Conservation (phyloP, 2,113 vertebrate genomes). For the Tonatia bakeri region DNA sequence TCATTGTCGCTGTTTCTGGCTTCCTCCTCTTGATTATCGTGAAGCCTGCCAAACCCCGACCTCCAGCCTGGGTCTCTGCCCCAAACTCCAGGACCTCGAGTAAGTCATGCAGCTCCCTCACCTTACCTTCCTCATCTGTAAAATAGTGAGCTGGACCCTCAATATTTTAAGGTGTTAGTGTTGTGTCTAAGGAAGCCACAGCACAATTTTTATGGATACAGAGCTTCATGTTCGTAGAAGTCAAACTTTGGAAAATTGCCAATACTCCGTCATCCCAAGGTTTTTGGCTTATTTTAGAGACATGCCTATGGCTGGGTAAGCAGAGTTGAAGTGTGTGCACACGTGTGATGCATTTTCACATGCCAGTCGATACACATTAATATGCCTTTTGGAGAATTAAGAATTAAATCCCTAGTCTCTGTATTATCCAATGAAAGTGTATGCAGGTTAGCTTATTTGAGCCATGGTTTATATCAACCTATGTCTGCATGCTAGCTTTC, state of each 20-base stretch:
- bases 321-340: not conserved
- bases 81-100: too few species aligned
- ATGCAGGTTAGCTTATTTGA: not conserved
- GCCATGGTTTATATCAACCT: not conserved
- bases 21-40: not conserved
- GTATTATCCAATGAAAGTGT: not conserved
- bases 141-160: not conserved
- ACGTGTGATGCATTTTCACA: rapidly evolving
- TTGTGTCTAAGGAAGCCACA: not conserved
- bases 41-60: not conserved
- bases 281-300: not conserved
- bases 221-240: not conserved
- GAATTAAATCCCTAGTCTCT: not conserved
- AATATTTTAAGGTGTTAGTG: not conserved
- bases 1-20: not conserved
- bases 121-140: not conserved
- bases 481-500: not conserved
- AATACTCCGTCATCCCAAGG: too few species aligned
- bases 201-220: too few species aligned
- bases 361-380: not conserved
- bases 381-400: not conserved
- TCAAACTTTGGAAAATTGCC: not conserved
- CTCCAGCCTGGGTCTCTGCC: not conserved
- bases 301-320: not conserved
- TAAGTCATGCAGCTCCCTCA: not conserved